These are phyloP conservation scores for Zapus hudsonius DNA, from an alignment of 2,113 vertebrate genomes.

Conservation along the genomic window DNA sequence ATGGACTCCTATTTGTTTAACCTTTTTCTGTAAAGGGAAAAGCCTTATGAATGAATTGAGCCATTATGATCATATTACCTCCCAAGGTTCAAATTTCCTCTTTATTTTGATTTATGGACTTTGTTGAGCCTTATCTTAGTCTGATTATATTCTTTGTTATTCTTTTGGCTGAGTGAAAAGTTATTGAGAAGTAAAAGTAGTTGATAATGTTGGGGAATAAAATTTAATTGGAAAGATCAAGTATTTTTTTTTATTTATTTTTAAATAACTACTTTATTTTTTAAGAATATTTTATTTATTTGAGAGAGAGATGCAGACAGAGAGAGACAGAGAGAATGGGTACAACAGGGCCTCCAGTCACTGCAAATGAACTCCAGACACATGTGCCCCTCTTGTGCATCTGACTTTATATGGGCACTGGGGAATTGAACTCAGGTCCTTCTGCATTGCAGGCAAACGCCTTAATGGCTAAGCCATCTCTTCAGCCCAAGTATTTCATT, in stretches of 20 bases:
- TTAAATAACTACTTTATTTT: no score
- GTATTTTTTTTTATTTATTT: no score
- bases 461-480: no score
- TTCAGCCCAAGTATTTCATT: neutral
- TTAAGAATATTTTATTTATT: no score
- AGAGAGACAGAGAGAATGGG: no score
- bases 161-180: neutral
- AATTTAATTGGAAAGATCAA: conserved; percentile 21
- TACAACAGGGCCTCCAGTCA: no score
- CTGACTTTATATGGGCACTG: no score
- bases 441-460: no score
- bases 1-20: conserved; percentile 6
- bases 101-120: conserved; percentile 1
- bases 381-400: no score
- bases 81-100: conserved; percentile 2
- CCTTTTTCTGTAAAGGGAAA: conserved; percentile 36
- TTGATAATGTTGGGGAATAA: neutral
- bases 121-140: neutral
- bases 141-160: neutral
- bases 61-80: neutral
- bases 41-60: neutral
- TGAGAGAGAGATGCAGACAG: no score
- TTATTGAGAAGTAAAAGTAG: conserved; percentile 1
- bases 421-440: no score
- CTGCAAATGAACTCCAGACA: no score